phyloP scores from a whole-genome alignment of 2,888 invertebrate genomes.

The Empis livida region DNA sequence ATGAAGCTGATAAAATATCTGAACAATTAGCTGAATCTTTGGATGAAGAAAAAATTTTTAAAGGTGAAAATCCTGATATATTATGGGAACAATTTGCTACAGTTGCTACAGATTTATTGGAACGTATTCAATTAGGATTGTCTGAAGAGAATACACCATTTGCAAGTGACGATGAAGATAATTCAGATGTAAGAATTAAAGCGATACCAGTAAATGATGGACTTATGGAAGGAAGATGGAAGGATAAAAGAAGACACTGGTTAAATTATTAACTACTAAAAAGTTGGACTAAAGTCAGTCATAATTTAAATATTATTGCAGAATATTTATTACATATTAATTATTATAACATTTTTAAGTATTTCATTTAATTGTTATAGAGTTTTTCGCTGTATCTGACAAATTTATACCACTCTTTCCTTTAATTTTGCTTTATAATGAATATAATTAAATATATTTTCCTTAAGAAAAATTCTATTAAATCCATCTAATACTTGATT shows the following conservation, averaged over 20 bases:
- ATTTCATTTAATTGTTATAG: too few species aligned
- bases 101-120: constrained; percentile 60
- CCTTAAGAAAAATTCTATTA: too few species aligned
- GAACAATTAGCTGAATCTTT: constrained; percentile 41
- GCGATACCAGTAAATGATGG: neutral
- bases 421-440: too few species aligned
- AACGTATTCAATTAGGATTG: constrained; percentile 32
- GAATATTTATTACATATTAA: too few species aligned
- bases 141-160: neutral
- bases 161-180: neutral
- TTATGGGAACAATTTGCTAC: constrained; percentile 64
- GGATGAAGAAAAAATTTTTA: constrained; percentile 47
- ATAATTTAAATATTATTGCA: too few species aligned
- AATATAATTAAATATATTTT: too few species aligned
- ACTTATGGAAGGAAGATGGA: neutral
- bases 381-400: too few species aligned
- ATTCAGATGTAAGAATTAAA: neutral
- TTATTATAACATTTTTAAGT: too few species aligned
- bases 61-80: constrained; percentile 20
- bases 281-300: neutral
- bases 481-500: too few species aligned
- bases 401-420: too few species aligned
- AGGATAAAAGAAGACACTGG: neutral
- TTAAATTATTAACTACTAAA: neutral
- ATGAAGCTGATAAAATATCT: constrained; percentile 41